Evolutionary conservation across 30 jellyfish, hydroid and myxozoan species (phyloP).

Genomic region (Turritopsis rubra): DNA sequence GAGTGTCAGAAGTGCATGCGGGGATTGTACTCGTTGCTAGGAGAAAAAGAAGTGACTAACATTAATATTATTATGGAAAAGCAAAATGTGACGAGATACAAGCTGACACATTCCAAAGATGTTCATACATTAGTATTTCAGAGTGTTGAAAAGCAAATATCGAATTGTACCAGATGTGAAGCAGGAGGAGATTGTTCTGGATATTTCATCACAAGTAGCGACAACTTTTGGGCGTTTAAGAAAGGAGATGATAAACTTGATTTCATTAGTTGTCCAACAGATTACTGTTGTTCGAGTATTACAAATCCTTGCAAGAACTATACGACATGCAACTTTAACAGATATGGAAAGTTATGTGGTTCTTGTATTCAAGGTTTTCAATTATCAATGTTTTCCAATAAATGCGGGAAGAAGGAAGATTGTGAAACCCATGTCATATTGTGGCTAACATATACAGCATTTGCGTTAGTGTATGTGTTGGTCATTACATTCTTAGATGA

Average conservation of each 20-base stretch:
- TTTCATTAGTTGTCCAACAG: neutral
- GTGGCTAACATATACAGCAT: neutral
- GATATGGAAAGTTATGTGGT: neutral
- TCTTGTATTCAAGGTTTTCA: neutral
- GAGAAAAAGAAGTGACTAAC: neutral
- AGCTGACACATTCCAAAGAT: neutral
- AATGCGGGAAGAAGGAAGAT: neutral
- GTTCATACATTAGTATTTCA: neutral
- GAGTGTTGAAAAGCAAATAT: neutral
- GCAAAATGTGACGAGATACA: neutral
- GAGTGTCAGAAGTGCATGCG: neutral
- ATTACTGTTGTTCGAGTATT: neutral
- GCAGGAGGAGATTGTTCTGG: neutral
- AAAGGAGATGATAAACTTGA: neutral
- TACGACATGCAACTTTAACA: neutral
- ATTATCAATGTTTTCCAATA: neutral
- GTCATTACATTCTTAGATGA: neutral
- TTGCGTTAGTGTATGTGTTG: no score
- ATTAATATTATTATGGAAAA: neutral
- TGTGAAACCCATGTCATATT: neutral
- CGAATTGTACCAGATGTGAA: neutral
- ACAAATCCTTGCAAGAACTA: neutral
- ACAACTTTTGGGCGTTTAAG: neutral
- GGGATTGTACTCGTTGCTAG: neutral
- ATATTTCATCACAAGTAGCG: neutral